Evolutionary conservation across 2,888 invertebrate genomes (phyloP).

Genomic region (Amblyteles armatorius): DNA sequence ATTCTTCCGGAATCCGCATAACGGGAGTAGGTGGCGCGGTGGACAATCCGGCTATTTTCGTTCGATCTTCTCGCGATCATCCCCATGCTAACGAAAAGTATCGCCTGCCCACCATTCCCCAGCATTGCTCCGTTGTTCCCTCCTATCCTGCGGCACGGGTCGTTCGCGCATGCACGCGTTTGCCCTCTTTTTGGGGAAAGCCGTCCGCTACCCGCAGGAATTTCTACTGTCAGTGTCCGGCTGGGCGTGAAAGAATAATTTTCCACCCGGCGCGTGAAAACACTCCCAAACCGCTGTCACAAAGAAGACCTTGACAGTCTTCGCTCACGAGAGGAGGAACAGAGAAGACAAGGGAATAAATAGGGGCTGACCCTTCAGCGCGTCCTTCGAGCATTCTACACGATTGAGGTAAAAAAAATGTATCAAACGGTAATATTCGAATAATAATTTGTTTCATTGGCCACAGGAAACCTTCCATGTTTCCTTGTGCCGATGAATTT

Average conservation of each 20-base stretch:
- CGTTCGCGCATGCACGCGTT: not conserved
- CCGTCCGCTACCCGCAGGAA: constrained; percentile 58
- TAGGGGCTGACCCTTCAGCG: too few species aligned
- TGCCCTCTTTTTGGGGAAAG: constrained; percentile 4
- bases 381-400: too few species aligned
- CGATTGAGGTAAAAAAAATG: too few species aligned
- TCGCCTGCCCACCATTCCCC: constrained; percentile 16
- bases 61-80: constrained; percentile 67
- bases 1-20: constrained; percentile 31
- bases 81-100: constrained; percentile 45
- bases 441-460: too few species aligned
- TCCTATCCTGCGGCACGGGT: not conserved
- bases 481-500: constrained; percentile 13
- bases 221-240: constrained; percentile 52
- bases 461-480: not conserved
- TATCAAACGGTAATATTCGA: too few species aligned
- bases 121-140: not conserved
- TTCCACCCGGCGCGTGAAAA: constrained; percentile 60
- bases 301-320: not conserved
- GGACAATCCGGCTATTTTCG: constrained; percentile 67
- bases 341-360: not conserved
- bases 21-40: constrained; percentile 22
- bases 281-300: constrained; percentile 25
- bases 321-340: not conserved
- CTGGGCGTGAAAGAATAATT: constrained; percentile 66